Base-by-base conservation (phyloP, 2,888 invertebrate species). In the Chloroclysta siterata region DNA sequence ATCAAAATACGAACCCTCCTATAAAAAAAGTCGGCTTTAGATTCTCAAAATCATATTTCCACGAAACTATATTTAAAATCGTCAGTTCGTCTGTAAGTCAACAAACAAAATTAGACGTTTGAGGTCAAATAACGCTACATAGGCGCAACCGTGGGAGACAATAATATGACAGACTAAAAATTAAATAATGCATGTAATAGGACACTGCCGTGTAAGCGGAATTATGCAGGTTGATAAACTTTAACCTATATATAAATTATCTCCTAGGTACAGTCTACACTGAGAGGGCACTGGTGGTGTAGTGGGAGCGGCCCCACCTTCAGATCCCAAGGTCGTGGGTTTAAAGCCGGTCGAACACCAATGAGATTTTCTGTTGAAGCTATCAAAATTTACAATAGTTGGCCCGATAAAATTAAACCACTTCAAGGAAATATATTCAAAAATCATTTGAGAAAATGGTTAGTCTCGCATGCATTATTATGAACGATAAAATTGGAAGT, bases 61-160 rank as follows among this genome's bases (percentile, higher is more conserved):
- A 53, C 36, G 60, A 60, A 60, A 28, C 14, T 11, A 33, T 50
- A 13, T 46, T 14, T 15, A 60, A 41, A 44, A 60, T 53, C 53
- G 28, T 29, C 60, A 48, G 53, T 60, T 53, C 54, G 51, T 52
- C 46, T 44, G 46, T 15, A 3, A 42, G 17, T 13, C 22, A 50
- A 60, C 53, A 60, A 55, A 61, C 44, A 29, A 60, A 54, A 50
- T 55, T 54, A 53, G 15, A 41, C 29, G 51, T 52, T 33, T 48
- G 44, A 53, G 14, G n/a, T 63, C 64, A 0, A 59, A 60, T 64
- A 55, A 42, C 64, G 42, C 22, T n/a, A 42, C 33, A 51, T 64
- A 64, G 59, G 47, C 64, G 11, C 22, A 22, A 48, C 60, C 64
- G 64, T 64, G 64, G 54, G 64, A 64, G 48, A 48, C 36, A 22